Evolutionary conservation across 2,797 vertebrate species (phyloP), one percentile per base, ranked within the genome.

Genomic region (Pangasius macronema): DNA sequence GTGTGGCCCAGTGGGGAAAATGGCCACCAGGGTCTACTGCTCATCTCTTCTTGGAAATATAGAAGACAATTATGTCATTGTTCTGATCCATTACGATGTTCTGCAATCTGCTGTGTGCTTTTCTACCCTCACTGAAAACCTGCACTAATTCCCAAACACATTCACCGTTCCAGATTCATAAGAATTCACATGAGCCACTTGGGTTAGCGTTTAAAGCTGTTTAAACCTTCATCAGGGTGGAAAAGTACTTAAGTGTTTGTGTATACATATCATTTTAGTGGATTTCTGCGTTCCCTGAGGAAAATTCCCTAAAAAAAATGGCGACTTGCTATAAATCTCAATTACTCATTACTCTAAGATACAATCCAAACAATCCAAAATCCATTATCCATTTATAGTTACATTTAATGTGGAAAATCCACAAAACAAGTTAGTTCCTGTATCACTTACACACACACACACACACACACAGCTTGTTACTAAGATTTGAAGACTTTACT

Each of bases 81-180:
- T 94, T 93, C 87, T 92, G 87, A 93, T 93, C 92, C 91, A 92
- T 91, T 85, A 83, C 30, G 46, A 83, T 27, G 85, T 87, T 89
- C 77, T 82, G 72, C 82, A n/a, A 82, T 87, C 72, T 89, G 89
- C 89, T 85, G 68, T 82, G 75, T 10, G 85, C 88, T 87, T 87
- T 84, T 86, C 72, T 83, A 18, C 46, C 30, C 63, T 83, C 82
- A 83, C 8, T 51, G 49, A 70, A 83, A 70, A 51, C 82, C 82
- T 27, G 82, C 82, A 70, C 82, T 68, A 36, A 53, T 36, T 30
- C 46, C 10, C 46, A 53, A 33, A 20, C 27, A 33, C 39, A 14
- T 22, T 85, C 70, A 36, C 42, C 16, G 3, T 46, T 72, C 16
- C 33, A 57, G 39, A 72, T 42, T 72, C 51, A 22, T 46, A 59